Conservation (phyloP, 53 echinoderm and acorn worm genomes). For the Holothuria leucospilota region DNA sequence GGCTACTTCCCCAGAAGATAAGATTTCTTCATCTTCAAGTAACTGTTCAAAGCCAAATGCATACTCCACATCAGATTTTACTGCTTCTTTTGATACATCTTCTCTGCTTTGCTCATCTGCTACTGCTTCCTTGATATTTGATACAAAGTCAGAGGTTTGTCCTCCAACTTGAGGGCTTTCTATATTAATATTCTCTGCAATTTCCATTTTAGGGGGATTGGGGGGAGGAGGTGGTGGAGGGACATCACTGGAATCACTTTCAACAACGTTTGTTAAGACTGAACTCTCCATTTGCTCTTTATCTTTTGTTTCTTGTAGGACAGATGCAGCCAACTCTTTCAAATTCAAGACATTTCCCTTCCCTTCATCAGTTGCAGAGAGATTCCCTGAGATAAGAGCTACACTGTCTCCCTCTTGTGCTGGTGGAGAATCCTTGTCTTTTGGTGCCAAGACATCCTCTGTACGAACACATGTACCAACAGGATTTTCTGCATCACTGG, state of each 20-base stretch:
- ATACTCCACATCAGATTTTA: not conserved
- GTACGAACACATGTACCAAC: not conserved
- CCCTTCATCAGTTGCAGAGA: not conserved
- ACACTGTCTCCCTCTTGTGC: not conserved
- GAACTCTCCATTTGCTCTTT: not conserved
- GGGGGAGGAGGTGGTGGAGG: conserved; percentile 53
- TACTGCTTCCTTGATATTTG: too few species aligned
- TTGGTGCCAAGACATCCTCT: not conserved
- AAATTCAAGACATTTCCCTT: not conserved
- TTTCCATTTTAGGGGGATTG: not conserved
- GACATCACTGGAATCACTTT: not conserved
- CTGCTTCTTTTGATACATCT: too few species aligned
- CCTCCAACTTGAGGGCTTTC: conserved; percentile 1
- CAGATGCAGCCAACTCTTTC: not conserved
- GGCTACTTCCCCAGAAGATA: not conserved
- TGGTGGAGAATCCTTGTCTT: not conserved
- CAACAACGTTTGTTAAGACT: not conserved
- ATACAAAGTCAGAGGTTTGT: not conserved
- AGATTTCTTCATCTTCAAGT: conserved; percentile 3
- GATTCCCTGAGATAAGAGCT: not conserved
- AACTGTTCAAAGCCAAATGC: conserved; percentile 43
- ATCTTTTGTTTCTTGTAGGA: not conserved
- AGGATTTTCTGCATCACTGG: conserved; percentile 13
- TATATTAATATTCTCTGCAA: not conserved
- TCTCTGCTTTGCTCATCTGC: not conserved